These are phyloP conservation scores for Ornithorhynchus anatinus DNA, from an alignment of 2,113 vertebrate genomes.

Conservation along the genomic window DNA sequence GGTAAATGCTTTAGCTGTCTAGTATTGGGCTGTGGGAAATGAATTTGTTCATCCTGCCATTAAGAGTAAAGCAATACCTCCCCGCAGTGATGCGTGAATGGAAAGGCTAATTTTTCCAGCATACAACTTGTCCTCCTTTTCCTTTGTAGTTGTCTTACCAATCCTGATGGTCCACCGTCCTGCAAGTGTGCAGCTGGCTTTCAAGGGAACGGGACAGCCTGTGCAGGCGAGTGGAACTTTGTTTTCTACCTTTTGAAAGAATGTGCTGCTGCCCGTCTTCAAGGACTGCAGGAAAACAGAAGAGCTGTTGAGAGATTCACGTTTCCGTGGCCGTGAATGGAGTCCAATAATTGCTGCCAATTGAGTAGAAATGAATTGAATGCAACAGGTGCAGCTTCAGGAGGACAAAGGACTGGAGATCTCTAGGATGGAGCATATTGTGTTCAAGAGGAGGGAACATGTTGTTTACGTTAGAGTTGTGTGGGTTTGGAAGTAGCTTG, in stretches of 20 bases:
- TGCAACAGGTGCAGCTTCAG: not conserved
- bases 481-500: slow-evolving; percentile 34
- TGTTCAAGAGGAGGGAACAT: slow-evolving; percentile 19
- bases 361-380: not conserved
- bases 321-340: not conserved
- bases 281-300: not conserved
- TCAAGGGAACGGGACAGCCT: slow-evolving; percentile 85
- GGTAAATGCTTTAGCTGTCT: too few relatives aligned
- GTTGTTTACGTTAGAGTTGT: not conserved
- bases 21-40: too few relatives aligned
- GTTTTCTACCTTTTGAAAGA: not conserved
- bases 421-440: fast-evolving
- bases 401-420: not conserved
- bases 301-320: not conserved
- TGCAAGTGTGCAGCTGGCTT: slow-evolving; percentile 90
- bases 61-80: too few relatives aligned
- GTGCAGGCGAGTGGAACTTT: slow-evolving; percentile 76
- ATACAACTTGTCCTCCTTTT: not conserved
- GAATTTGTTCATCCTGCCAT: too few relatives aligned
- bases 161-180: slow-evolving; percentile 40
- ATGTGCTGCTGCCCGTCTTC: not conserved
- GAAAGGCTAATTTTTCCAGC: not conserved
- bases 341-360: not conserved
- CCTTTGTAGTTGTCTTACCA: slow-evolving; percentile 73
- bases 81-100: too few relatives aligned